Percentiles rank a stretch among this genome's conserved stretches.
Conservation (phyloP, 2,888 invertebrate genomes). For the Amphimallon solstitiale region DNA sequence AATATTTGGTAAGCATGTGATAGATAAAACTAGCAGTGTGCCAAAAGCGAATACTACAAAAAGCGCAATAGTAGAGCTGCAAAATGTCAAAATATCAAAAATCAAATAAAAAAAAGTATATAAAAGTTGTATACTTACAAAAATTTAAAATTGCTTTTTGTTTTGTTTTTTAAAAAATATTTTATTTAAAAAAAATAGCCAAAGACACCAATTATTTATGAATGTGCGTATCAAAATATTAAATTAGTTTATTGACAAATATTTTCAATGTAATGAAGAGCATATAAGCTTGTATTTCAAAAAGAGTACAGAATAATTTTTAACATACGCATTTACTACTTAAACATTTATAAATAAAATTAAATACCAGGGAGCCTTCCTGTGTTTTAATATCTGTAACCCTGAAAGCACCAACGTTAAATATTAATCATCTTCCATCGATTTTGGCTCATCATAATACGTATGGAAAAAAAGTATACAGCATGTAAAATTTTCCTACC, state of each 20-base stretch:
- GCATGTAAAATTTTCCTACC: too few relatives aligned
- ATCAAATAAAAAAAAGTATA: slow-evolving; percentile 18
- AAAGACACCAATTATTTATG: slow-evolving; percentile 39
- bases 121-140: slow-evolving; percentile 31
- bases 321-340: too few relatives aligned
- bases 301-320: slow-evolving; percentile 29
- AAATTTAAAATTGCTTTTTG: slow-evolving; percentile 16
- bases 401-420: too few relatives aligned
- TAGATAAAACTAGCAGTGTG: slow-evolving; percentile 7
- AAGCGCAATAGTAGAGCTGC: slow-evolving; percentile 16
- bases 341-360: too few relatives aligned
- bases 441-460: too few relatives aligned
- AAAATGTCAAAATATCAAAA: slow-evolving; percentile 25
- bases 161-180: slow-evolving; percentile 2
- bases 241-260: neutral
- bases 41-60: slow-evolving; percentile 11
- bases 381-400: too few relatives aligned
- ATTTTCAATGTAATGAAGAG: slow-evolving; percentile 12
- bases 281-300: neutral
- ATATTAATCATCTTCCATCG: too few relatives aligned
- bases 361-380: too few relatives aligned
- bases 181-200: slow-evolving; percentile 20
- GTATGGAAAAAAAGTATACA: too few relatives aligned
- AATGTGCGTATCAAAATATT: slow-evolving; percentile 26
- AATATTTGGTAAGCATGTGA: neutral